phyloP scores from a whole-genome alignment of 2,888 invertebrate species.

The Sinohyriopsis cumingii region DNA sequence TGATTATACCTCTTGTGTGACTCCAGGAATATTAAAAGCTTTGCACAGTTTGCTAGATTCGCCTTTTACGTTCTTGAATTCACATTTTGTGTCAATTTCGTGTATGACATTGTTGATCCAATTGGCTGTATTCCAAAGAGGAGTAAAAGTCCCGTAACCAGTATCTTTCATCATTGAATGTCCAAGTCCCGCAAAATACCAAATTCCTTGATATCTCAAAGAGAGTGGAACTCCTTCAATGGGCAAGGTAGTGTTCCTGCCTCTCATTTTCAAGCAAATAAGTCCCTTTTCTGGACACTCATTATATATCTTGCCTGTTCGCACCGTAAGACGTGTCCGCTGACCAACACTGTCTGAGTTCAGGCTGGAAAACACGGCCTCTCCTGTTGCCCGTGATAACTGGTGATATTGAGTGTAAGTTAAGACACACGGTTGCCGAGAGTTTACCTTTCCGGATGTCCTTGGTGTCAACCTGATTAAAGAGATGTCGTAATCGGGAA shows the following conservation, averaged over 20 bases:
- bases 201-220: constrained; percentile 36
- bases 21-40: constrained; percentile 10
- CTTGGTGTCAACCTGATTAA: constrained; percentile 26
- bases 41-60: constrained; percentile 15
- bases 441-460: constrained; percentile 8
- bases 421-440: constrained; percentile 33
- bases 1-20: not conserved
- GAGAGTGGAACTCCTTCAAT: constrained; percentile 42
- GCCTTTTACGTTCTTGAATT: constrained; percentile 21
- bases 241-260: constrained; percentile 15
- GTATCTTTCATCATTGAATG: constrained; percentile 11
- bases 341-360: constrained; percentile 8
- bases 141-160: constrained; percentile 32
- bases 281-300: constrained; percentile 28
- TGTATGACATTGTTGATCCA: constrained; percentile 45
- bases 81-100: constrained; percentile 42
- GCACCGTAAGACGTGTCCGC: constrained; percentile 20
- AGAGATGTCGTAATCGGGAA: constrained; percentile 30
- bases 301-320: constrained; percentile 28
- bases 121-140: constrained; percentile 39
- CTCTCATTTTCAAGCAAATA: constrained; percentile 36
- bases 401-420: constrained; percentile 40
- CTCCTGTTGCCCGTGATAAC: constrained; percentile 23
- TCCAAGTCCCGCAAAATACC: constrained; percentile 43
- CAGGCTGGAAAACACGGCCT: constrained; percentile 26